Evolutionary conservation across 2,113 vertebrate species (phyloP).

Genomic region (Ammodytes dubius): DNA sequence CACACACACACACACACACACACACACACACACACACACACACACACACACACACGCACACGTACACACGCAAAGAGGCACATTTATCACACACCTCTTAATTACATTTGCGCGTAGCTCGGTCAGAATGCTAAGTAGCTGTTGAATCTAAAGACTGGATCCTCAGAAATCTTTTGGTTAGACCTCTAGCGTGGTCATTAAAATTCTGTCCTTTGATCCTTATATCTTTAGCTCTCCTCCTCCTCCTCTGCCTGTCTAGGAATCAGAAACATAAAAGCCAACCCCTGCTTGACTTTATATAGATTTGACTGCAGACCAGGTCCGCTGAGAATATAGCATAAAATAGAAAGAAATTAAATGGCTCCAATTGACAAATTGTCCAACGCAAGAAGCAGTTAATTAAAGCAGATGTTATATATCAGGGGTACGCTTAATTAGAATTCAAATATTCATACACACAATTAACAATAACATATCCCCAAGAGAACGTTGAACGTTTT

Average conservation of each 20-base stretch:
- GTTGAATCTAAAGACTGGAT: slow-evolving; percentile 56
- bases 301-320: slow-evolving; percentile 49
- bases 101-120: slow-evolving; percentile 68
- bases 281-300: slow-evolving; percentile 56
- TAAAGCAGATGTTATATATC: slow-evolving; percentile 12
- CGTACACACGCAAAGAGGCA: slow-evolving; percentile 14
- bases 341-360: slow-evolving; percentile 14
- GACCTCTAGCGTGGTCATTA: slow-evolving; percentile 70
- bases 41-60: slow-evolving; percentile 10
- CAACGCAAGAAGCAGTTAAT: slow-evolving; percentile 25
- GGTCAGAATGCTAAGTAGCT: slow-evolving; percentile 75
- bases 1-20: no score
- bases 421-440: background rate
- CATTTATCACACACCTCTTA: slow-evolving; percentile 74
- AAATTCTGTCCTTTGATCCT: slow-evolving; percentile 78
- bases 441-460: background rate
- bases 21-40: slow-evolving; percentile 13
- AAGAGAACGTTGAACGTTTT: background rate
- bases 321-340: slow-evolving; percentile 46
- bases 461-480: slow-evolving; percentile 1
- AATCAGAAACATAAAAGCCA: slow-evolving; percentile 72
- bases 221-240: slow-evolving; percentile 51
- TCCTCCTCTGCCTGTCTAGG: slow-evolving; percentile 49
- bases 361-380: slow-evolving; percentile 43
- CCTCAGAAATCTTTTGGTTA: slow-evolving; percentile 45